phyloP scores from a whole-genome alignment of 2,797 vertebrate genomes.

The Valencia hispanica region DNA sequence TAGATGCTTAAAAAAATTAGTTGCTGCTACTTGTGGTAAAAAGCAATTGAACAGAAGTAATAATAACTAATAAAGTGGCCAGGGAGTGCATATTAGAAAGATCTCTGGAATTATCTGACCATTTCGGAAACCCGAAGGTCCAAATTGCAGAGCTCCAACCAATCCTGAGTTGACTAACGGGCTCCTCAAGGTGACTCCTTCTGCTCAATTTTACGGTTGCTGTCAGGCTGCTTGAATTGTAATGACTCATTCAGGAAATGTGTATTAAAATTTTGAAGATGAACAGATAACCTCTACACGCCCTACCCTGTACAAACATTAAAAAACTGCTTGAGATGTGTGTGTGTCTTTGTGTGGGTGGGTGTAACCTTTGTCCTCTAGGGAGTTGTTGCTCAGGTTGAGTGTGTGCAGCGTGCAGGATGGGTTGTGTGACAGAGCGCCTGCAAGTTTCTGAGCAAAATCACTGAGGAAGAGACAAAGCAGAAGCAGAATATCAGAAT shows the following conservation, averaged over 20 bases:
- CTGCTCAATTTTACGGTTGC: too few relatives aligned
- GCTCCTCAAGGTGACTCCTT: neutral
- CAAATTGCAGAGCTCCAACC: too few relatives aligned
- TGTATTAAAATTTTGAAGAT: neutral
- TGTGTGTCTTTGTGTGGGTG: slow-evolving; percentile 21
- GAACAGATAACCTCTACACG: neutral
- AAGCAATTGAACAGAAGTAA: too few relatives aligned
- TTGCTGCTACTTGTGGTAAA: too few relatives aligned
- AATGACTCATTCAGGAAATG: neutral
- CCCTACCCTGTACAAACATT: neutral
- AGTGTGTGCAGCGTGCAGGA: slow-evolving; percentile 90
- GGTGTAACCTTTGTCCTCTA: slow-evolving; percentile 93
- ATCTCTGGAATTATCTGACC: too few relatives aligned
- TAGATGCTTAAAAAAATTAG: too few relatives aligned
- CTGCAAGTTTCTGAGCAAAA: slow-evolving; percentile 92
- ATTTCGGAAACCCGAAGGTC: too few relatives aligned
- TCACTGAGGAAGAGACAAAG: slow-evolving; percentile 77
- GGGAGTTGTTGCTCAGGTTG: slow-evolving; percentile 91
- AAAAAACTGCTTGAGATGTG: neutral
- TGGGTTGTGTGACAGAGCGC: slow-evolving; percentile 88
- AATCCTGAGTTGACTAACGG: neutral
- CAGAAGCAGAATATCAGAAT: neutral
- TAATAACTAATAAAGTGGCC: too few relatives aligned
- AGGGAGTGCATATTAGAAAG: too few relatives aligned
- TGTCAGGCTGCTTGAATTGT: neutral